Evolutionary conservation across 2,888 invertebrate genomes (phyloP).

Genomic region (Miltochrista miniata): DNA sequence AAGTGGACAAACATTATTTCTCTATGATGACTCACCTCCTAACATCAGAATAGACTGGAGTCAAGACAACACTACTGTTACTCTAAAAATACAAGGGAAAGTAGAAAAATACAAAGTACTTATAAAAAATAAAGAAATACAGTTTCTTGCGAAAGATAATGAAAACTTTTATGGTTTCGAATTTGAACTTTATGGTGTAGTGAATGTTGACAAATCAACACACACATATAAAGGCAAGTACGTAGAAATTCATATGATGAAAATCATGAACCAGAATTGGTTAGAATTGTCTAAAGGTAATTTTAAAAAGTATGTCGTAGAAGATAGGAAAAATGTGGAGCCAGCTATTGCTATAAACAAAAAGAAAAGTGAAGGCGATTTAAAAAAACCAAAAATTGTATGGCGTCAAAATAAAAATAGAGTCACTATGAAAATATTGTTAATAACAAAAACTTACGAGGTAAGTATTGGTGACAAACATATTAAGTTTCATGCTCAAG

Average conservation of each 20-base stretch:
- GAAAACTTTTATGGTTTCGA: slow-evolving; percentile 60
- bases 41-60: slow-evolving; percentile 61
- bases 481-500: slow-evolving; percentile 52
- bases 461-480: slow-evolving; percentile 49
- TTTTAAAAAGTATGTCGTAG: slow-evolving; percentile 36
- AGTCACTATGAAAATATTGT: slow-evolving; percentile 61
- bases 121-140: slow-evolving; percentile 49
- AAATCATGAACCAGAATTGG: slow-evolving; percentile 61
- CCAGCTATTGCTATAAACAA: not conserved
- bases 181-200: slow-evolving; percentile 65
- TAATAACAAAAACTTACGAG: slow-evolving; percentile 61
- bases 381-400: slow-evolving; percentile 49
- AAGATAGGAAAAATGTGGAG: not conserved
- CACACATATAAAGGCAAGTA: slow-evolving; percentile 68
- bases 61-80: slow-evolving; percentile 54
- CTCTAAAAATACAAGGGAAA: slow-evolving; percentile 63
- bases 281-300: slow-evolving; percentile 50
- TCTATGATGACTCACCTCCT: not conserved
- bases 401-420: slow-evolving; percentile 64
- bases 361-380: not conserved
- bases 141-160: slow-evolving; percentile 51
- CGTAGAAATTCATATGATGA: slow-evolving; percentile 57
- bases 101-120: slow-evolving; percentile 58
- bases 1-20: not conserved
- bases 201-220: slow-evolving; percentile 43